A percentile compares a stretch with the other conserved stretches of the same genome.
Evolutionary conservation across 2,888 invertebrate species (phyloP).

Genomic region (Mystacides longicornis): DNA sequence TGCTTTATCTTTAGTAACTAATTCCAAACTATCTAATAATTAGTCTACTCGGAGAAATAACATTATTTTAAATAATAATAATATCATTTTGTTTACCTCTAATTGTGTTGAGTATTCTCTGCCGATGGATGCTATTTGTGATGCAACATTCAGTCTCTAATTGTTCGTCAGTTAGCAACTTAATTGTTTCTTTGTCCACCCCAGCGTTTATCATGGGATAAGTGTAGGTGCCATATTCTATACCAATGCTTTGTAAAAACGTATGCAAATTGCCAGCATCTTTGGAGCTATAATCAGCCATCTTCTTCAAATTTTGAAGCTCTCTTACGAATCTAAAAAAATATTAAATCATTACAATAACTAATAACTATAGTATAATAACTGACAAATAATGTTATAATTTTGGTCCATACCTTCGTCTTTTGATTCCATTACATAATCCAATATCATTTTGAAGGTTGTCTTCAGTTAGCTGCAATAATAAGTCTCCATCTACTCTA

Average conservation of each 20-base stretch:
- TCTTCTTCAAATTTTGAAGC: constrained; percentile 84
- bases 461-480: constrained; percentile 85
- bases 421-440: constrained; percentile 85
- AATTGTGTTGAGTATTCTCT: constrained; percentile 83
- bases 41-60: too few species aligned
- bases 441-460: constrained; percentile 91
- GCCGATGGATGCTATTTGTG: constrained; percentile 87
- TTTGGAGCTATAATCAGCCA: constrained; percentile 93
- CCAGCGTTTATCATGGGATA: constrained; percentile 95
- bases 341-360: neutral
- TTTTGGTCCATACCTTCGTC: constrained; percentile 58
- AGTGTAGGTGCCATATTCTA: constrained; percentile 92
- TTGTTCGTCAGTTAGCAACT: constrained; percentile 85
- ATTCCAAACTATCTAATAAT: too few species aligned
- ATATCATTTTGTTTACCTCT: constrained; percentile 52
- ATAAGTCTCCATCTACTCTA: constrained; percentile 92
- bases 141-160: constrained; percentile 86
- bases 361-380: neutral
- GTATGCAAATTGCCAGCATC: constrained; percentile 86
- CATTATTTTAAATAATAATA: neutral
- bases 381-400: neutral
- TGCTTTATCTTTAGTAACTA: too few species aligned
- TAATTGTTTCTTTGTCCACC: constrained; percentile 82
- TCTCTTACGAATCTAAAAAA: constrained; percentile 76
- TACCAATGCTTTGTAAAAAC: constrained; percentile 75